These are phyloP conservation scores for Notoglanidium macrostoma DNA, from an alignment of 2,797 vertebrate species.

Conservation along the genomic window DNA sequence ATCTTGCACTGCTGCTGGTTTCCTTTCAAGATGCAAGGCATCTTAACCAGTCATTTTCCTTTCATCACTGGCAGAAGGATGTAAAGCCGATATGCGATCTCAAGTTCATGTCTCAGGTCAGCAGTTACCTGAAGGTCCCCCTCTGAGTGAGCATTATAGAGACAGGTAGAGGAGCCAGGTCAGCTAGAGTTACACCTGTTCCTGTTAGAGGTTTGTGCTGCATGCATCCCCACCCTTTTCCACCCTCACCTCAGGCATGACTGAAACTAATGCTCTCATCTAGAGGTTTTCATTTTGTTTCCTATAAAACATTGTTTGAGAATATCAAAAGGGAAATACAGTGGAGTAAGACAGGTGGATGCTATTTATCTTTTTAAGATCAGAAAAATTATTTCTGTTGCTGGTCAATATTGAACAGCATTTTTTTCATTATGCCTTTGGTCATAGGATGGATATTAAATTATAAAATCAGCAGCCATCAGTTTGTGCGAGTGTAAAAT, in stretches of 20 bases:
- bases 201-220: slow-evolving; percentile 41
- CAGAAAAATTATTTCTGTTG: background rate
- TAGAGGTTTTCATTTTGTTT: slow-evolving; percentile 20
- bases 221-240: background rate
- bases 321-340: slow-evolving; percentile 19
- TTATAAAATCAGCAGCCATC: slow-evolving; percentile 1
- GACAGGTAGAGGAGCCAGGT: slow-evolving; percentile 37
- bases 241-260: slow-evolving; percentile 29
- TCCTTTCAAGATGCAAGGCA: slow-evolving; percentile 40
- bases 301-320: slow-evolving; percentile 8
- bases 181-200: slow-evolving; percentile 58
- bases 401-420: background rate
- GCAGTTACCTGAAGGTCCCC: slow-evolving; percentile 51
- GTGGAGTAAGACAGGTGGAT: slow-evolving; percentile 8
- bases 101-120: slow-evolving; percentile 59
- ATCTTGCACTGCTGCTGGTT: slow-evolving; percentile 16
- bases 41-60: slow-evolving; percentile 46
- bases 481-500: background rate
- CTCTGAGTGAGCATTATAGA: slow-evolving; percentile 36
- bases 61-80: slow-evolving; percentile 55
- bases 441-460: background rate
- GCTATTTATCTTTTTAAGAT: background rate
- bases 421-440: background rate
- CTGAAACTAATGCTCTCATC: slow-evolving; percentile 9
- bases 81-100: slow-evolving; percentile 54